Percentiles rank a stretch among this genome's conserved stretches.
Evolutionary conservation across 2,113 vertebrate species (phyloP).

Genomic region (Myrmecobius fasciatus): DNA sequence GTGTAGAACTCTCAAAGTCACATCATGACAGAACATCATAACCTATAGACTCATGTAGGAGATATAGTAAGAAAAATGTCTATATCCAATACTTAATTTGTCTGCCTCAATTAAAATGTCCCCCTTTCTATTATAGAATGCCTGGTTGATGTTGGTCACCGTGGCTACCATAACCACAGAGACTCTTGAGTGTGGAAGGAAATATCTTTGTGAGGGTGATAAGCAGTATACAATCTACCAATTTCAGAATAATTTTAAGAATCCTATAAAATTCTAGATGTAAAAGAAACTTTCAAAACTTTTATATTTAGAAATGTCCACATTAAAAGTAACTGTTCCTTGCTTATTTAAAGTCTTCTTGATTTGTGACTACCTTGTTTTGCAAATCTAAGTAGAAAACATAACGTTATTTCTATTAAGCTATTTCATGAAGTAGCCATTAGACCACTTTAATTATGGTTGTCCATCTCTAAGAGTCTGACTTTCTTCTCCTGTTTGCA

Average conservation of each 20-base stretch:
- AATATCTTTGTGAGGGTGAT: constrained; percentile 90
- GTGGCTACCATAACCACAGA: constrained; percentile 87
- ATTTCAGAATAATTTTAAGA: constrained; percentile 22
- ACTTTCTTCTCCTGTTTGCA: constrained; percentile 67
- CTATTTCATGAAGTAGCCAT: background rate
- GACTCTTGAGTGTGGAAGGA: constrained; percentile 86
- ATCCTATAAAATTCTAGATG: background rate
- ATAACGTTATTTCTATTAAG: background rate
- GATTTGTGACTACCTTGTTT: background rate
- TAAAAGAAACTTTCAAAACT: background rate
- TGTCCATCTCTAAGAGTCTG: background rate
- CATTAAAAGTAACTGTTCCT: background rate
- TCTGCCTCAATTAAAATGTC: background rate
- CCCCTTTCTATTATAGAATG: constrained; percentile 77
- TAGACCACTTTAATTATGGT: background rate
- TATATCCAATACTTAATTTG: background rate
- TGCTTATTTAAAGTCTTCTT: background rate
- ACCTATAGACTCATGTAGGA: background rate
- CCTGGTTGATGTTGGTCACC: constrained; percentile 87
- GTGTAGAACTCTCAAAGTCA: background rate
- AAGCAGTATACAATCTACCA: constrained; percentile 39
- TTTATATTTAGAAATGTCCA: constrained; percentile 13
- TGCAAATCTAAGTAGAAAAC: background rate
- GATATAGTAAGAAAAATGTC: background rate
- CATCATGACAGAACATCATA: too few relatives aligned